phyloP scores from a whole-genome alignment of 2,888 invertebrate species.

The Ophonus ardosiacus region DNA sequence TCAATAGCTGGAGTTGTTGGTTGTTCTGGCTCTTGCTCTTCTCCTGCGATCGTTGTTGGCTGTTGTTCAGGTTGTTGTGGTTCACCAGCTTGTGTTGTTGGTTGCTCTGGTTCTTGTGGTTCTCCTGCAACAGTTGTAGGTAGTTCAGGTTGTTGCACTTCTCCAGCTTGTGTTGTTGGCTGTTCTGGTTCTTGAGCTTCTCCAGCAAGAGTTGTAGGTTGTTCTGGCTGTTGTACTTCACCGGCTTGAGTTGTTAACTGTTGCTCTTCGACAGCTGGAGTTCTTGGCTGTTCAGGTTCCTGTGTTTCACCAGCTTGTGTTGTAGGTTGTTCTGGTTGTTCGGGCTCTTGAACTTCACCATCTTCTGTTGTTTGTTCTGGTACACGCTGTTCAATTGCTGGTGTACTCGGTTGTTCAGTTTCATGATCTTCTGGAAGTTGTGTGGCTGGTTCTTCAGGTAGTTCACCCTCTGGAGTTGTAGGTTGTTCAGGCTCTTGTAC shows the following conservation, averaged over 20 bases:
- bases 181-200: conserved; percentile 53
- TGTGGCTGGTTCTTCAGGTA: conserved; percentile 34
- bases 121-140: conserved; percentile 45
- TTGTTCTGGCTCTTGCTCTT: background rate
- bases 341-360: background rate
- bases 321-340: conserved; percentile 51
- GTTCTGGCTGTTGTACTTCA: background rate
- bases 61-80: conserved; percentile 62
- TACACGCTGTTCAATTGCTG: background rate
- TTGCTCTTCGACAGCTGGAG: conserved; percentile 10
- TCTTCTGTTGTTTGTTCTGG: background rate
- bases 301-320: conserved; percentile 58
- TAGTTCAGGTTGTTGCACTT: conserved; percentile 40
- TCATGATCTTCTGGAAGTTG: conserved; percentile 27
- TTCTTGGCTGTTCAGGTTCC: conserved; percentile 60
- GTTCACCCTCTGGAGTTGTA: conserved; percentile 53
- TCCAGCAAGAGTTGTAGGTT: background rate
- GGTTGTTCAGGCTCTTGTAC: conserved; percentile 66
- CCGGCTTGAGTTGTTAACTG: background rate
- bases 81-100: conserved; percentile 42
- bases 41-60: conserved; percentile 54
- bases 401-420: conserved; percentile 64
- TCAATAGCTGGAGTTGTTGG: background rate
- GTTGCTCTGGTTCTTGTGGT: conserved; percentile 54
- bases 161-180: conserved; percentile 51